Base-by-base conservation (phyloP, 1,140 invertebrate species). In the Aleiodes sp. region DNA sequence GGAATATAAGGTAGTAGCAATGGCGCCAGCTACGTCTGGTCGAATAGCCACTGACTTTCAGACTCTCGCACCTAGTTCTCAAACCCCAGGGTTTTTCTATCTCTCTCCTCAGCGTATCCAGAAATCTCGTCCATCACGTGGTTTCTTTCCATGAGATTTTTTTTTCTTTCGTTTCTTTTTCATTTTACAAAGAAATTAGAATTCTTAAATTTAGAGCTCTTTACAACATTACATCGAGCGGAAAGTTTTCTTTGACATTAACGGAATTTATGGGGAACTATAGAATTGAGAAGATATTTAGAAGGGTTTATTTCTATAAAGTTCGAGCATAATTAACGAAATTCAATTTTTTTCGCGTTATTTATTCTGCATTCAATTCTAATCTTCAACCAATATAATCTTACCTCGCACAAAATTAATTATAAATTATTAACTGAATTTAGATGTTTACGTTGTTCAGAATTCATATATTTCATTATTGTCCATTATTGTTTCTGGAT, bases 11-110 rank as follows among this genome's bases (percentile, higher is more conserved):
- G 82, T 84, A 81, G 81, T 81, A 31, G 74, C 75, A 73, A 76
- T 81, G 83, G 83, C 83, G 83, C 83, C 83, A 84, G 79, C 10
- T 29, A 76, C 75, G 82, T 83, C 81, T 83, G 28, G 61, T 52
- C 62, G 71, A 72, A 69, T 71, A 71, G 70, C 65, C 65, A 43
- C 59, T 68, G 65, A 71, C 65, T 71, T 71, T 43, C 52, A 61
- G 67, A 70, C 60, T 72, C 59, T 24, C 46, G 26, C 21, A 29
- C 46, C 31, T 35, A 21, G 19, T 63, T 69, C 19, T 69, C 43
- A 16, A 35, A 60, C 61, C 37, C 57, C 28, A 59, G 56, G 28
- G 56, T 9, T 46, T 56, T 41, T 43, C n/a, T n/a, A n/a, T n/a
- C n/a, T n/a, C n/a, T n/a, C n/a, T n/a, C n/a, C n/a, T n/a, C n/a